Conservation (phyloP, 92 coral and sea anemone genomes). For the Zoanthus sansibaricus region DNA sequence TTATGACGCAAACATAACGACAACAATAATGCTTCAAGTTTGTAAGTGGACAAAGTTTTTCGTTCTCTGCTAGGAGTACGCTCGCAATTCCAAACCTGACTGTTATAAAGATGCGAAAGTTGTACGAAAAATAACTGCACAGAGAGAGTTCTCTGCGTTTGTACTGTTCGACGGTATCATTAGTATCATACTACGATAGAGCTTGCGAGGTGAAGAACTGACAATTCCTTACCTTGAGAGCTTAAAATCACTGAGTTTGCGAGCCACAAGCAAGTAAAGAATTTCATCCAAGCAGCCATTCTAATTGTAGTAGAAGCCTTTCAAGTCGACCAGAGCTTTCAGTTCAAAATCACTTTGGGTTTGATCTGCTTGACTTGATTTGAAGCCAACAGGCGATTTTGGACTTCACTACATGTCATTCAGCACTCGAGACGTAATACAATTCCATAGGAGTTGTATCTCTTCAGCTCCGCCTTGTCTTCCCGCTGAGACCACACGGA, state of each 20-base stretch:
- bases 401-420: conserved; percentile 32
- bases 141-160: background rate
- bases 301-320: conserved; percentile 8
- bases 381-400: conserved; percentile 32
- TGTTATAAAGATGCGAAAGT: background rate
- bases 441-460: conserved; percentile 15
- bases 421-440: conserved; percentile 35
- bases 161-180: background rate
- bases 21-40: background rate
- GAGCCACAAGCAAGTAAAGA: conserved; percentile 12
- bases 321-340: conserved; percentile 18
- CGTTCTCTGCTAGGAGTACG: no score
- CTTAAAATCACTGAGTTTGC: background rate
- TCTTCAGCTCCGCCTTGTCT: conserved; percentile 2
- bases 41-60: background rate
- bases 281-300: conserved; percentile 9
- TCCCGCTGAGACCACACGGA: conserved; percentile 36
- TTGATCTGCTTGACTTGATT: conserved; percentile 26
- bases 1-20: background rate
- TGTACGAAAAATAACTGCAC: background rate
- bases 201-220: background rate
- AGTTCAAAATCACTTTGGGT: background rate
- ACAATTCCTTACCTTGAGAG: conserved; percentile 27
- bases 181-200: background rate
- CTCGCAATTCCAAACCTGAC: background rate